These are phyloP conservation scores for Alectura lathami DNA, from an alignment of 2,113 vertebrate genomes.

Conservation along the genomic window DNA sequence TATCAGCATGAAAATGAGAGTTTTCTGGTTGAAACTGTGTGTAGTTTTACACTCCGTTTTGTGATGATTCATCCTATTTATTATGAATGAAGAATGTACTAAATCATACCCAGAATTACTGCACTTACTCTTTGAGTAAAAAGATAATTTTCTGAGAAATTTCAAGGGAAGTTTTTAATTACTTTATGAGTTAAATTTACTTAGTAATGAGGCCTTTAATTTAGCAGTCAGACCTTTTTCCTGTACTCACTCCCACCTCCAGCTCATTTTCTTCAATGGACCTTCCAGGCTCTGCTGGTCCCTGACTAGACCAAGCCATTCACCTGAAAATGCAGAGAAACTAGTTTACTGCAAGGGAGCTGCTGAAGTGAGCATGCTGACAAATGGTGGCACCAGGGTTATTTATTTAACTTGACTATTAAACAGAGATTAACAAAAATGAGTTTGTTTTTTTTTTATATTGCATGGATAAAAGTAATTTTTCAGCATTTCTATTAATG, in stretches of 20 bases:
- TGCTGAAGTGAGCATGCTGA: not conserved
- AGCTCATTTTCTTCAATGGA: not conserved
- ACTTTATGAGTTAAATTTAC: not conserved
- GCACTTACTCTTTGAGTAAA: not conserved
- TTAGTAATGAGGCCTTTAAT: not conserved
- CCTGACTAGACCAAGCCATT: not conserved
- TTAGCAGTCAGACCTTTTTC: not conserved
- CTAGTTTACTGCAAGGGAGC: not conserved
- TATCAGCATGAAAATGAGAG: not conserved
- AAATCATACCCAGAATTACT: not conserved
- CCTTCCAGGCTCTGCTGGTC: not conserved
- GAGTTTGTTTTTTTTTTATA: not conserved
- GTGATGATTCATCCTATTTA: not conserved
- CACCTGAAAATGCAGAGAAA: not conserved
- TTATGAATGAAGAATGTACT: not conserved
- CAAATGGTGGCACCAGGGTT: not conserved
- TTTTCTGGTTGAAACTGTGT: not conserved
- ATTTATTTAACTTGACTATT: not conserved
- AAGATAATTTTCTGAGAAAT: not conserved
- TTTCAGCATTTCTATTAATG: not conserved
- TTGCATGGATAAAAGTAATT: not conserved
- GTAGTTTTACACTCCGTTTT: not conserved
- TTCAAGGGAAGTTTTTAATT: not conserved
- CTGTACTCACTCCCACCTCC: accelerated
- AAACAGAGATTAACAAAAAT: not conserved